Base-by-base conservation (phyloP, 1,140 invertebrate species). In the Drosophila sechellia region DNA sequence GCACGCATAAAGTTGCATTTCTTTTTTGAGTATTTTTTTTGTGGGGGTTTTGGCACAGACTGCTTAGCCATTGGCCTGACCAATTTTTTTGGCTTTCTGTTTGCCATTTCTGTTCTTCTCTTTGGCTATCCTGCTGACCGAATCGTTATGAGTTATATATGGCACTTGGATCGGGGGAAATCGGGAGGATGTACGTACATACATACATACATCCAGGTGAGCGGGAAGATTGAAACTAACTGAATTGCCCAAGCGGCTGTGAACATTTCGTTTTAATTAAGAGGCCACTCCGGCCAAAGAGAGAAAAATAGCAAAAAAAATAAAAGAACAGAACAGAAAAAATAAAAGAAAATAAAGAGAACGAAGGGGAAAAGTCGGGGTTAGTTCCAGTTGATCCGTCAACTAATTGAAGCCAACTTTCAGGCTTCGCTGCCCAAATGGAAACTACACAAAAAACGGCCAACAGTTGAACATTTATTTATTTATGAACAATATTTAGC, bases 1-100 rank as follows among this genome's bases (percentile, higher is more conserved):
- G 39, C 52, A 83, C 75, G 69, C 79, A 81, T 81, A 79, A 78
- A 81, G 69, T 83, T 83, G 70, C 59, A 81, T 68, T 81, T 66
- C 39, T 71, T 39, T 35, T 81, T 74, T 54, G 39, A 22, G 42
- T 11, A 17, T 58, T 73, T 20, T 35, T 45, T 54, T 43, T 34
- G 17, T 39, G 37, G 39, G 35, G 42, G 42, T 61, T 61, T 35
- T 37, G 31, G 39, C 39, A 37, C 17, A 55, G 50, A 56, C 65
- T 71, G 68, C 68, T 68, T 68, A 68, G 64, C 64, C 60, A 66
- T 65, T 68, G 64, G 64, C 37, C 37, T 65, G 60, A 43, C 64
- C 64, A 68, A 71, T 70, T 71, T 70, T 71, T 71, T 70, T 12
- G 50, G 43, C 17, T 35, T 69, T 40, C 43, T 69, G 63, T 68